Evolutionary conservation across 2,113 vertebrate genomes (phyloP), one percentile per base, ranked within the genome.

Genomic region (Barbus barbus): DNA sequence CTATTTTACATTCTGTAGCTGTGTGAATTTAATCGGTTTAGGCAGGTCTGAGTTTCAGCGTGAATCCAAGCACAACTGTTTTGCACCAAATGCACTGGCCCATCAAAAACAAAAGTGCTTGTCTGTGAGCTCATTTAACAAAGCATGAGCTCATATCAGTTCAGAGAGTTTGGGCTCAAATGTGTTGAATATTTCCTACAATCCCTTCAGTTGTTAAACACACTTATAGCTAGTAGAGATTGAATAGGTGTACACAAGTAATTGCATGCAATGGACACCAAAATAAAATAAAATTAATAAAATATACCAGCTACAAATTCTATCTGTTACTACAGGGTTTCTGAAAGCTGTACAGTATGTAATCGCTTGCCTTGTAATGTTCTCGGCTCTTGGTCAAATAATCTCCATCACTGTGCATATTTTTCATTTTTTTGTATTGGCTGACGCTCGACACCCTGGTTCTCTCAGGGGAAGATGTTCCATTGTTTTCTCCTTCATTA

Each of bases 401-500:
- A n/a, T 16, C 44, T 51, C 9, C 46, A 56, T 7, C 74, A 56
- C 1, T 56, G 26, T 51, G 24, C 71, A 44, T 4, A 16, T 3
- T 1, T 26, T 41, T 24, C 5, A 3, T 71, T 76, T 73, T 78
- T 69, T 12, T 56, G 51, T 44, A 9, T 12, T 69, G 72, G 53
- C 77, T 51, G 33, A 16, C 9, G 58, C 22, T 22, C 61, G 26
- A 65, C 81, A 51, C 31, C 33, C 24, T 16, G 2, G 12, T 46
- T 61, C n/a, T 78, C 82, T 86, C 84, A 1, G 0, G 63, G 18
- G 82, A 73, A 73, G 60, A 51, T 61, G 48, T 26, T 53, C 84
- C 81, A 51, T 88, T 88, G 84, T 83, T 78, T 71, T 67, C 41
- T 75, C 20, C 24, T 63, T 85, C 76, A 41, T 73, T 38, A 77